These are phyloP conservation scores for Mobula hypostoma DNA, from an alignment of 2,113 vertebrate species.

Conservation along the genomic window DNA sequence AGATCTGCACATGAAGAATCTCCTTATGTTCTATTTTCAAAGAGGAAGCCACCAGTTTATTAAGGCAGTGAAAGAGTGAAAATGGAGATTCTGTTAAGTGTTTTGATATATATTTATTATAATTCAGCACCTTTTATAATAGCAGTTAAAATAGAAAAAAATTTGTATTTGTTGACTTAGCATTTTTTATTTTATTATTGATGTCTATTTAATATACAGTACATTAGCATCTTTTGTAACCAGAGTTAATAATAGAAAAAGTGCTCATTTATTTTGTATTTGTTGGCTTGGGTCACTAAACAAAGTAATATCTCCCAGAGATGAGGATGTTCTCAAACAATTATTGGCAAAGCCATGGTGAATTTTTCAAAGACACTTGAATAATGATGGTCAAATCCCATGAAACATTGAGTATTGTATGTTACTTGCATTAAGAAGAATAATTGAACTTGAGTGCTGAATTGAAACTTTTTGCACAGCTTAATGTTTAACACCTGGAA, in stretches of 20 bases:
- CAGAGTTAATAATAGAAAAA: neutral
- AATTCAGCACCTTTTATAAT: no score
- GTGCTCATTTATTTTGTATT: neutral
- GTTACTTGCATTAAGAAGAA: constrained; percentile 7
- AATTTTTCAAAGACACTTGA: neutral
- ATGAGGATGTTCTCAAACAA: neutral
- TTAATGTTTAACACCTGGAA: neutral
- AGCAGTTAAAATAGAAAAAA: no score
- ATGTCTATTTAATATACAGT: neutral
- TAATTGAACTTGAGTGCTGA: neutral
- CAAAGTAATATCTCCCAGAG: neutral
- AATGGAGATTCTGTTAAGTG: no score
- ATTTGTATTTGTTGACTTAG: no score
- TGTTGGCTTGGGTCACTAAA: neutral
- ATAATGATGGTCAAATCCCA: neutral
- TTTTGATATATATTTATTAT: no score
- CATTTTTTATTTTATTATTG: neutral
- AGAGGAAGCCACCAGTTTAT: no score
- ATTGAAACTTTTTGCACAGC: neutral
- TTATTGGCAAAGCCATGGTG: constrained; percentile 13
- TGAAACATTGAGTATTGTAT: neutral
- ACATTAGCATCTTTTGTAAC: neutral
- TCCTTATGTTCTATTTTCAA: no score
- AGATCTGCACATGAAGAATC: no score
- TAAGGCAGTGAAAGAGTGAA: no score